Evolutionary conservation across 2,113 vertebrate genomes (phyloP).

Genomic region (Orthonyx spaldingii): DNA sequence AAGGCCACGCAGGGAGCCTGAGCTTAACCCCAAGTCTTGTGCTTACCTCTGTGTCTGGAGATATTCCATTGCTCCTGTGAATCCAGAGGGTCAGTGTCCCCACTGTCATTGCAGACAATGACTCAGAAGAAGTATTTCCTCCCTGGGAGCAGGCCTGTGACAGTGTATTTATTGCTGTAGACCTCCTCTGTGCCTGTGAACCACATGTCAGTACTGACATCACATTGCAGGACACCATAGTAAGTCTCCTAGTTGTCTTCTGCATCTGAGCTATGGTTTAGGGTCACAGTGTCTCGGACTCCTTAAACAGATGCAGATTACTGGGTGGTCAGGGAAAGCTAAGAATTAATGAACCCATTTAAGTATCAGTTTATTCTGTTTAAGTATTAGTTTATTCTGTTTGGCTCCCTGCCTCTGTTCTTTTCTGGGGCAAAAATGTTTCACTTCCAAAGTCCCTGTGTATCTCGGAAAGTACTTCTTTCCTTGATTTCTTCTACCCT

Average conservation of each 20-base stretch:
- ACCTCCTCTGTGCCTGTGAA: slow-evolving; percentile 57
- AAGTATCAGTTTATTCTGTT: neutral
- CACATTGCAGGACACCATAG: slow-evolving; percentile 67
- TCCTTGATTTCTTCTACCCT: neutral
- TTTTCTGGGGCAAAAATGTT: neutral
- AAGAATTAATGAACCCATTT: neutral
- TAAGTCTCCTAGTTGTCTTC: slow-evolving; percentile 37
- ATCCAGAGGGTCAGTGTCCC: slow-evolving; percentile 64
- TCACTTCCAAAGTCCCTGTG: neutral
- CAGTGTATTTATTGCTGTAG: slow-evolving; percentile 65
- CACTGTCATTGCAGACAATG: slow-evolving; percentile 51
- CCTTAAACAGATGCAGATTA: slow-evolving; percentile 67
- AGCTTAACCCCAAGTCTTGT: neutral
- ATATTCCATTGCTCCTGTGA: slow-evolving; percentile 63
- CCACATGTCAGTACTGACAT: slow-evolving; percentile 58
- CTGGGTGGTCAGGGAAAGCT: slow-evolving; percentile 59
- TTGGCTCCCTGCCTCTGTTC: neutral
- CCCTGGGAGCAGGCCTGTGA: slow-evolving; percentile 66
- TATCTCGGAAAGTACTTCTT: neutral
- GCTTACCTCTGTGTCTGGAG: slow-evolving; percentile 64
- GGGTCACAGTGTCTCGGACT: slow-evolving; percentile 58
- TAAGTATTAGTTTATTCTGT: neutral
- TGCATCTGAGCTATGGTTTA: slow-evolving; percentile 67
- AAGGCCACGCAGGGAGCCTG: neutral
- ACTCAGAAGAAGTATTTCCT: slow-evolving; percentile 73